These are phyloP conservation scores for Parazoanthus darwini DNA, from an alignment of 92 coral and sea anemone species.

Conservation along the genomic window DNA sequence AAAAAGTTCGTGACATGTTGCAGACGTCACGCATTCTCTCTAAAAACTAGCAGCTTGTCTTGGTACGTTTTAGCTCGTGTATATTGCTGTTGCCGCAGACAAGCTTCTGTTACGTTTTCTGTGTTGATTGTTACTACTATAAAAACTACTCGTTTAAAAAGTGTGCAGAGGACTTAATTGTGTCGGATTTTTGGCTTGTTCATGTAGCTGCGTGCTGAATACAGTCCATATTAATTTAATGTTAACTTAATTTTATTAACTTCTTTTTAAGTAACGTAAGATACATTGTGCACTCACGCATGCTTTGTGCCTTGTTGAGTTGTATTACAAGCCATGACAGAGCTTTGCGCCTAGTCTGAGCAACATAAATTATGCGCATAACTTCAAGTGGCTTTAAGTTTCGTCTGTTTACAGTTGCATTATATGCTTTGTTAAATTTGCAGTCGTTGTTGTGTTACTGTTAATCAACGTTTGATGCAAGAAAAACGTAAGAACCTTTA, in stretches of 20 bases:
- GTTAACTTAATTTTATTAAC: no score
- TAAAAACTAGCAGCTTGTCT: not conserved
- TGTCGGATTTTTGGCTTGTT: no score
- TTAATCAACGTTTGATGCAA: not conserved
- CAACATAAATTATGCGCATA: no score
- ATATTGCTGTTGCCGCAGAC: not conserved
- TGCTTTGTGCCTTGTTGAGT: not conserved
- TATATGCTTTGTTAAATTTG: not conserved
- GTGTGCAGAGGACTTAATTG: no score
- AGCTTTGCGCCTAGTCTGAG: no score
- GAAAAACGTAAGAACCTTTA: not conserved
- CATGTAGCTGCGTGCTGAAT: no score
- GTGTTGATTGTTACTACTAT: no score
- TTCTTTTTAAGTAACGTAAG: not conserved
- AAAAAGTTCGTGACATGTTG: not conserved
- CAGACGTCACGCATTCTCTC: not conserved
- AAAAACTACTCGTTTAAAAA: no score
- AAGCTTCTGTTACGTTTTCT: not conserved
- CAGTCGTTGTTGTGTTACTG: not conserved
- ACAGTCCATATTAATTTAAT: no score
- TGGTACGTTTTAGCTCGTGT: not conserved
- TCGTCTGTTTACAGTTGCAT: not conserved
- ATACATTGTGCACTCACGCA: not conserved
- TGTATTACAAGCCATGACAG: no score
- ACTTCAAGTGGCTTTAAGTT: no score